Conservation (phyloP, 2,113 vertebrate species). For the Turnix velox region DNA sequence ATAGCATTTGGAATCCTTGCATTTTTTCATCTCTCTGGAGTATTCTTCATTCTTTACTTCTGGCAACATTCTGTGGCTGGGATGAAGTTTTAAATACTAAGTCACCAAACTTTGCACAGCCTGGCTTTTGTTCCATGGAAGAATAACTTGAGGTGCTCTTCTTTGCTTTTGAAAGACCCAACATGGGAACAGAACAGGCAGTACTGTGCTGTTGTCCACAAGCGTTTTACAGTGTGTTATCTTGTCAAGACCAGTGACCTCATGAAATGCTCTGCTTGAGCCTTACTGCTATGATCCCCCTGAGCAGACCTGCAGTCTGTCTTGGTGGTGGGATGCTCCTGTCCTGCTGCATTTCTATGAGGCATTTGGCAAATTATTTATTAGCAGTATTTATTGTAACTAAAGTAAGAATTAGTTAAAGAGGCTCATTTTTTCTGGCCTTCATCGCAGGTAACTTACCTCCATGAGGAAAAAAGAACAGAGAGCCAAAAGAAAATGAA, state of each 20-base stretch:
- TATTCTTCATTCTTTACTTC: not conserved
- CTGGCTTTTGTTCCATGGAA: not conserved
- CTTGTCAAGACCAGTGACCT: not conserved
- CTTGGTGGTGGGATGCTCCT: not conserved
- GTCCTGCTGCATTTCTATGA: not conserved
- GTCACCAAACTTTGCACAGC: not conserved
- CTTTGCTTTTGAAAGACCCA: not conserved
- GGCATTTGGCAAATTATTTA: not conserved
- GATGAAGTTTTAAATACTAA: not conserved
- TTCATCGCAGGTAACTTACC: slow-evolving; percentile 66
- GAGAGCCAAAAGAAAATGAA: slow-evolving; percentile 74
- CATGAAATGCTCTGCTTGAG: not conserved
- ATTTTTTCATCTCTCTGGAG: not conserved
- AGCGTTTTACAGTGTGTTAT: not conserved
- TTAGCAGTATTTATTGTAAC: not conserved
- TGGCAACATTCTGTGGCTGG: not conserved
- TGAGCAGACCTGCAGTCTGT: not conserved
- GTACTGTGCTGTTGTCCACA: not conserved
- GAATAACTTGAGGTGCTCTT: not conserved
- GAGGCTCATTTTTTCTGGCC: not conserved
- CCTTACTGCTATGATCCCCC: not conserved
- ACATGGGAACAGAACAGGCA: not conserved
- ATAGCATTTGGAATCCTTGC: not conserved
- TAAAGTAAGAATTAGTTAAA: not conserved
- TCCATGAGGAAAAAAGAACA: slow-evolving; percentile 69